A percentile compares a stretch with the other conserved stretches of the same genome.
phyloP scores from a whole-genome alignment of 2,797 vertebrate genomes.

The Perodicticus potto region DNA sequence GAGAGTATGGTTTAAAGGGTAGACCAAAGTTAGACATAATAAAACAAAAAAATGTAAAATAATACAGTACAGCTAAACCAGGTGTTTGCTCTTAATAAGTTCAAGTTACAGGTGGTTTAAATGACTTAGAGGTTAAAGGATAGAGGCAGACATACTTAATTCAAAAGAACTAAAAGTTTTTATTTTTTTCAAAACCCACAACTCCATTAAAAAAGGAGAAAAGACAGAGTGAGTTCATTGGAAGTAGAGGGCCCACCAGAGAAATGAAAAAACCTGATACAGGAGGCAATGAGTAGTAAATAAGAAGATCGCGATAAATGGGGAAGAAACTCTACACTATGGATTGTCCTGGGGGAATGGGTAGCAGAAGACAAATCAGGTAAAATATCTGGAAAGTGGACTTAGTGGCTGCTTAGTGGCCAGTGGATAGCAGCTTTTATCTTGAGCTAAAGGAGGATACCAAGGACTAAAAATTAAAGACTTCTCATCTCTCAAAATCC shows the following conservation, averaged over 20 bases:
- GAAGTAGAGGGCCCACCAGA: neutral
- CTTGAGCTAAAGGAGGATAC: neutral
- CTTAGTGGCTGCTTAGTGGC: neutral
- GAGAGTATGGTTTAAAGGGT: conserved; percentile 10
- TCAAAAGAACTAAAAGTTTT: conserved; percentile 63
- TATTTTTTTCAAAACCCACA: neutral
- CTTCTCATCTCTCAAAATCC: neutral
- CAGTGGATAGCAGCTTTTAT: neutral
- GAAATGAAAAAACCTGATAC: conserved; percentile 52
- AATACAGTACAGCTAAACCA: conserved; percentile 39
- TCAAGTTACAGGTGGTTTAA: conserved; percentile 62
- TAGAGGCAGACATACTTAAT: conserved; percentile 38
- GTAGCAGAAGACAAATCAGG: neutral
- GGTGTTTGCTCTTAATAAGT: conserved; percentile 47
- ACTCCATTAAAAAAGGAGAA: neutral
- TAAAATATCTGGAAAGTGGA: neutral
- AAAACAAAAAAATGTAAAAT: conserved; percentile 45
- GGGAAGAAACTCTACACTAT: neutral
- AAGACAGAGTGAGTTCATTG: neutral
- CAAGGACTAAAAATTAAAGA: neutral
- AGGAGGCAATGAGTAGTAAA: conserved; percentile 19
- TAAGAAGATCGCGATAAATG: conserved; percentile 26
- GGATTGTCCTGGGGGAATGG: neutral
- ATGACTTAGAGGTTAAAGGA: neutral
- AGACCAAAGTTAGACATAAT: neutral